phyloP scores from a whole-genome alignment of 2,113 vertebrate genomes.

The Atractosteus spatula region DNA sequence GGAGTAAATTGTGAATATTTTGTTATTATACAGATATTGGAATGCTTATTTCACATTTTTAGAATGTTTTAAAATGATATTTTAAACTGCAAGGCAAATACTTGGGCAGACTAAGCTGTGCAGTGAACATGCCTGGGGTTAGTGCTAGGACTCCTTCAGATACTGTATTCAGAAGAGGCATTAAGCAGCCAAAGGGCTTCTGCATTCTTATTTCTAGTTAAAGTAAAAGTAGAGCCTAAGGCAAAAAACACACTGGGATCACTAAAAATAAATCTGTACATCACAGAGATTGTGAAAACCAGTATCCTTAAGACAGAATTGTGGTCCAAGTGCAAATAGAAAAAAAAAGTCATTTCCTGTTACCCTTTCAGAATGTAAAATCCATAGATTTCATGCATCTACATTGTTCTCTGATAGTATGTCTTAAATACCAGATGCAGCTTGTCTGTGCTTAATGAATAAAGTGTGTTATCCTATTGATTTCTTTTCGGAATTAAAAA shows the following conservation, averaged over 20 bases:
- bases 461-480: no score
- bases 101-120: conserved; percentile 31
- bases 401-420: no score
- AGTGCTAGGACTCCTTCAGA: conserved; percentile 26
- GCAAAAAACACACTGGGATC: conserved; percentile 33
- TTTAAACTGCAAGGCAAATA: conserved; percentile 4
- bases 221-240: conserved; percentile 58
- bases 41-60: no score
- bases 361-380: no score
- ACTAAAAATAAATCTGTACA: conserved; percentile 54
- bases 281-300: conserved; percentile 41
- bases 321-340: no score
- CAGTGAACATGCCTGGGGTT: neutral
- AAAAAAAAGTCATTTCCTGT: no score
- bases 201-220: conserved; percentile 50
- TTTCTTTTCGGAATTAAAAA: no score
- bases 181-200: conserved; percentile 53
- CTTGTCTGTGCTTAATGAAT: no score
- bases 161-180: conserved; percentile 44
- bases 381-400: no score
- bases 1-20: no score
- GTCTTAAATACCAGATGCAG: no score
- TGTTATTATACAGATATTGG: no score
- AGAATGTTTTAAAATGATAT: conserved; percentile 31
- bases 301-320: conserved; percentile 49